Percentiles rank a stretch among this genome's conserved stretches.
These are phyloP conservation scores for Lasius platythorax DNA, from an alignment of 2,888 invertebrate genomes.

Conservation along the genomic window DNA sequence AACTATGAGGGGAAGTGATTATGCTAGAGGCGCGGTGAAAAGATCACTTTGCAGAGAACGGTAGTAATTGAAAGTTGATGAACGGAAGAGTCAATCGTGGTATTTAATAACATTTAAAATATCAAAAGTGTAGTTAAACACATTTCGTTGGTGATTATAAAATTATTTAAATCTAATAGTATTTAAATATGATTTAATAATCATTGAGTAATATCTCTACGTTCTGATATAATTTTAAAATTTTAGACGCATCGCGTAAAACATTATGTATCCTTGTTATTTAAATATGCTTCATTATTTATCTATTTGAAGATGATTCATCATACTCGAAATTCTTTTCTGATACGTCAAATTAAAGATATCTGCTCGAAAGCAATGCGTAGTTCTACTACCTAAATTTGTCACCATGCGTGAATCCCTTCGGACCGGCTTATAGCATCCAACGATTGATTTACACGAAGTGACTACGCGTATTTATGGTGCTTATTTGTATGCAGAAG, in stretches of 20 bases:
- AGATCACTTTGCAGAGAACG: conserved; percentile 38
- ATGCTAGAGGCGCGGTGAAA: conserved; percentile 31
- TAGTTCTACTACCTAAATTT: conserved; percentile 63
- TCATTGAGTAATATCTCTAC: not conserved
- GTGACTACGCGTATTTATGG: conserved; percentile 72
- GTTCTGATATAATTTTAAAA: not conserved
- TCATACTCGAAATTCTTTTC: not conserved
- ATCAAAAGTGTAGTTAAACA: not conserved
- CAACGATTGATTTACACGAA: conserved; percentile 75
- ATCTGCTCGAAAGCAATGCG: conserved; percentile 45
- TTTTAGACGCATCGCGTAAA: not conserved
- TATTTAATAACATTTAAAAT: not conserved
- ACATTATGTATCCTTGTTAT: not conserved
- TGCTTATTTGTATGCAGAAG: conserved; percentile 74
- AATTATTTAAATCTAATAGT: not conserved
- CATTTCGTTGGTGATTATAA: not conserved
- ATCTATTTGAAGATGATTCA: conserved; percentile 1
- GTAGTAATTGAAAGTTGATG: conserved; percentile 11
- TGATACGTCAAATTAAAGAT: conserved; percentile 62
- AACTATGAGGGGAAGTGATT: conserved; percentile 28
- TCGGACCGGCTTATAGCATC: conserved; percentile 55
- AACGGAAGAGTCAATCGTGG: not conserved
- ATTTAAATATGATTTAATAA: not conserved
- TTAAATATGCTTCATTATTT: conserved; percentile 2
- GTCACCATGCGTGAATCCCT: conserved; percentile 67